Evolutionary conservation across 1,140 invertebrate species (phyloP).

Genomic region (Camponotus vicinus): DNA sequence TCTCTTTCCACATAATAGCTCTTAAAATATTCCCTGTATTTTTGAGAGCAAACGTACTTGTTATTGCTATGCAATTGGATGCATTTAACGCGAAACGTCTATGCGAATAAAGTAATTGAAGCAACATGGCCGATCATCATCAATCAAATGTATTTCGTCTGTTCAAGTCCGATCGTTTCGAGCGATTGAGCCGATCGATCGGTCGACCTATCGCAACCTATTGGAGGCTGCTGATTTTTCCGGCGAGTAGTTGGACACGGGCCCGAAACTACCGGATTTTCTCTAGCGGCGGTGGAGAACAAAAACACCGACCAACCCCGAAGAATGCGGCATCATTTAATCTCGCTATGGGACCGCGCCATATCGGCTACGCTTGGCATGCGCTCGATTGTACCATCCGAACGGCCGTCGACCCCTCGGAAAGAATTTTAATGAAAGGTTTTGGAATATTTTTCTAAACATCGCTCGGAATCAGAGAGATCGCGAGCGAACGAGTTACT

Average conservation of each 20-base stretch:
- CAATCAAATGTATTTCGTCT: background rate
- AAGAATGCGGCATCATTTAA: slow-evolving; percentile 43
- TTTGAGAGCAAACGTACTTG: background rate
- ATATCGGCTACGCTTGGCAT: slow-evolving; percentile 28
- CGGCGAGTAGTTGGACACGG: background rate
- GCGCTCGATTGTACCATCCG: slow-evolving; percentile 29
- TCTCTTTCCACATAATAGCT: background rate
- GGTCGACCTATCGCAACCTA: background rate
- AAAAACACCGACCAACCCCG: slow-evolving; percentile 32
- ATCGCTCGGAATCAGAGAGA: slow-evolving; percentile 3
- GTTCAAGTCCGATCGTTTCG: slow-evolving; percentile 1
- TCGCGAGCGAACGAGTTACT: background rate
- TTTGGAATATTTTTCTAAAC: slow-evolving; percentile 60
- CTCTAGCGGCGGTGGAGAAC: background rate
- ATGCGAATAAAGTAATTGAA: slow-evolving; percentile 36
- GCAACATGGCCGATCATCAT: slow-evolving; percentile 5
- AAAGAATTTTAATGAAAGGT: slow-evolving; percentile 57
- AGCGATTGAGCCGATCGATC: slow-evolving; percentile 26
- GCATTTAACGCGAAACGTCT: background rate
- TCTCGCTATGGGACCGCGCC: slow-evolving; percentile 25
- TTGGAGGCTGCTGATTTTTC: slow-evolving; percentile 19
- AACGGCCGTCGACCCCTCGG: slow-evolving; percentile 18
- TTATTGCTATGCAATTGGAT: background rate
- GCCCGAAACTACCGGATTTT: slow-evolving; percentile 34
- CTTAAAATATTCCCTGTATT: background rate